Percentiles rank a stretch among this genome's conserved stretches.
These are phyloP conservation scores for Heliconius erato DNA, from an alignment of 2,888 invertebrate genomes.

Conservation along the genomic window DNA sequence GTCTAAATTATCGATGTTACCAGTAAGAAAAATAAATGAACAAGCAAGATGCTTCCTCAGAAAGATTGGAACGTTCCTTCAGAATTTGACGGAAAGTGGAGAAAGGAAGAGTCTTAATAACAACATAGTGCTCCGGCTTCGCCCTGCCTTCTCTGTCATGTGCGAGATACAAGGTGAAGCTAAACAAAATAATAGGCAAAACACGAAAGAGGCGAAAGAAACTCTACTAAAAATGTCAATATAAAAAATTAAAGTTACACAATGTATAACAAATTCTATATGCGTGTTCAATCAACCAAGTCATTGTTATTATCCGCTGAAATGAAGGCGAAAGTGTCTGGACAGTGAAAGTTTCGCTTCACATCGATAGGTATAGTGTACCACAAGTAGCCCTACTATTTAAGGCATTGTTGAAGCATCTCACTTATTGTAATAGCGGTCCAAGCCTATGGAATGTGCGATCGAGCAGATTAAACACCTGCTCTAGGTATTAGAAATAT, in stretches of 20 bases:
- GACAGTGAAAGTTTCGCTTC: conserved; percentile 69
- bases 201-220: background rate
- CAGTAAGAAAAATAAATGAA: too few relatives aligned
- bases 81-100: too few relatives aligned
- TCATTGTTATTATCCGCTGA: conserved; percentile 63
- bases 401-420: conserved; percentile 29
- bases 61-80: background rate
- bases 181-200: background rate
- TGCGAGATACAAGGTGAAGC: too few relatives aligned
- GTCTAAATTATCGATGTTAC: too few relatives aligned
- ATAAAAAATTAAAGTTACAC: conserved; percentile 6
- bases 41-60: too few relatives aligned
- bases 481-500: background rate
- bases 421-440: conserved; percentile 24
- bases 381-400: conserved; percentile 35
- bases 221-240: background rate
- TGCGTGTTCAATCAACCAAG: conserved; percentile 60
- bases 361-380: conserved; percentile 40
- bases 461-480: conserved; percentile 18
- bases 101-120: too few relatives aligned
- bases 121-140: too few relatives aligned
- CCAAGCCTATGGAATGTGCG: background rate
- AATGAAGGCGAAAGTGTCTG: conserved; percentile 76
- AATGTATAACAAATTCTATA: conserved; percentile 40
- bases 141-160: too few relatives aligned